A percentile compares a stretch with the other conserved stretches of the same genome.
Conservation (phyloP, 1,140 invertebrate species). For the Temnothorax longispinosus region DNA sequence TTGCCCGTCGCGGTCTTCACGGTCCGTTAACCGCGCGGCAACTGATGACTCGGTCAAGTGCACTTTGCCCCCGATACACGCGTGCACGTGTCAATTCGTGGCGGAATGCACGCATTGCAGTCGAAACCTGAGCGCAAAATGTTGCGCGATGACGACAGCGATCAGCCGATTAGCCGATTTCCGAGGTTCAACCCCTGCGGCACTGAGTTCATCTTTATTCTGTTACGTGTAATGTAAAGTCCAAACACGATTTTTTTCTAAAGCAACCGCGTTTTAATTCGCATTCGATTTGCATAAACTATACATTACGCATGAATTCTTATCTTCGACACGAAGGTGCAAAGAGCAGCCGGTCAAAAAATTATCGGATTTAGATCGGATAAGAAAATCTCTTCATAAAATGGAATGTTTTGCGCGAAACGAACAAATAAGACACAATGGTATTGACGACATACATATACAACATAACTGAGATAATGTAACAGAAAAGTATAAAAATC, state of each 20-base stretch:
- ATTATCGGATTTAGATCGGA: neutral
- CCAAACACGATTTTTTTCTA: neutral
- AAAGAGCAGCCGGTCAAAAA: neutral
- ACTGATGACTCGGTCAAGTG: constrained; percentile 64
- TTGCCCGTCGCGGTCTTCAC: constrained; percentile 29
- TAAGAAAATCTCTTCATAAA: neutral
- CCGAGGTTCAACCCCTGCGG: neutral
- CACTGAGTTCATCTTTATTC: neutral
- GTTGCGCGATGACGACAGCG: neutral
- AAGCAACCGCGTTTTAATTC: neutral
- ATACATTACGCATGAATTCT: neutral
- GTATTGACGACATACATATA: neutral
- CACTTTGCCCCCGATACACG: constrained; percentile 55
- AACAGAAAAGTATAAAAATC: neutral
- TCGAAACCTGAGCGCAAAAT: constrained; percentile 3
- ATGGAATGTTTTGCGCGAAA: neutral
- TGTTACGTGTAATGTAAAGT: neutral
- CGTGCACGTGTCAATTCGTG: constrained; percentile 37
- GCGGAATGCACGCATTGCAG: constrained; percentile 30
- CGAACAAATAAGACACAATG: neutral
- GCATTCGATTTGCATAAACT: neutral
- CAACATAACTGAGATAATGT: neutral
- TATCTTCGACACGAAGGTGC: neutral
- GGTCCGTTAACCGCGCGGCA: constrained; percentile 37
- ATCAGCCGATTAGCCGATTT: neutral